Percentiles rank a stretch among this genome's conserved stretches.
Evolutionary conservation across 2,113 vertebrate species (phyloP).

Genomic region (Pelodiscus sinensis): DNA sequence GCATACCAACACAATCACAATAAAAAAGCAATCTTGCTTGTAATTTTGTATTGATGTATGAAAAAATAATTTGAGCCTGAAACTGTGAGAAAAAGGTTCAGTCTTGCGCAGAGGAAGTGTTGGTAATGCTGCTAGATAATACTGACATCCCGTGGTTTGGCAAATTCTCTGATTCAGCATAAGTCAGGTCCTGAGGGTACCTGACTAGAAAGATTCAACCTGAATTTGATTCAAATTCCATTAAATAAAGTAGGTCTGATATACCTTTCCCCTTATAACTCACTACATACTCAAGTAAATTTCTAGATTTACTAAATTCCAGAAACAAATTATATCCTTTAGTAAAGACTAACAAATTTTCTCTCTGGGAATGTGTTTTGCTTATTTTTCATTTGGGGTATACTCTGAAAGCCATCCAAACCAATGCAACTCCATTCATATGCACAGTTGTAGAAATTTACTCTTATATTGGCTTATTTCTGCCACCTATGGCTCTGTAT

Average conservation of each 20-base stretch:
- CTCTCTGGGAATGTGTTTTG: not conserved
- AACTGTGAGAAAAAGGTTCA: not conserved
- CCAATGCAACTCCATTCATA: constrained; percentile 13
- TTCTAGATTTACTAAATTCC: not conserved
- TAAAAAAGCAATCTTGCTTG: not conserved
- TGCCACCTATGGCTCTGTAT: not conserved
- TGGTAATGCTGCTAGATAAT: too few species aligned
- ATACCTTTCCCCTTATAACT: not conserved
- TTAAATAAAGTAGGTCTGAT: not conserved
- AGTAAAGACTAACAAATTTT: constrained; percentile 11
- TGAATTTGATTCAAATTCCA: not conserved
- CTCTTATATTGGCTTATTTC: constrained; percentile 48
- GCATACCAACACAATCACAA: not conserved
- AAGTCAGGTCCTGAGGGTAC: too few species aligned
- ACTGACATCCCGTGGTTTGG: too few species aligned
- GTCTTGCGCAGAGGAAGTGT: too few species aligned
- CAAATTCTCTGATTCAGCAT: too few species aligned
- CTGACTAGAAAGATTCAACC: not conserved
- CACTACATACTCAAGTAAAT: not conserved
- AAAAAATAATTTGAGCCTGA: not conserved
- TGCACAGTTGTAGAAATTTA: constrained; percentile 28
- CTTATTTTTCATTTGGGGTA: not conserved
- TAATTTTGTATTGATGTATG: not conserved
- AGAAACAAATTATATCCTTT: not conserved
- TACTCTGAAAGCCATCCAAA: constrained; percentile 7